Evolutionary conservation across 2,113 vertebrate genomes (phyloP).

Genomic region (Scatophagus argus): DNA sequence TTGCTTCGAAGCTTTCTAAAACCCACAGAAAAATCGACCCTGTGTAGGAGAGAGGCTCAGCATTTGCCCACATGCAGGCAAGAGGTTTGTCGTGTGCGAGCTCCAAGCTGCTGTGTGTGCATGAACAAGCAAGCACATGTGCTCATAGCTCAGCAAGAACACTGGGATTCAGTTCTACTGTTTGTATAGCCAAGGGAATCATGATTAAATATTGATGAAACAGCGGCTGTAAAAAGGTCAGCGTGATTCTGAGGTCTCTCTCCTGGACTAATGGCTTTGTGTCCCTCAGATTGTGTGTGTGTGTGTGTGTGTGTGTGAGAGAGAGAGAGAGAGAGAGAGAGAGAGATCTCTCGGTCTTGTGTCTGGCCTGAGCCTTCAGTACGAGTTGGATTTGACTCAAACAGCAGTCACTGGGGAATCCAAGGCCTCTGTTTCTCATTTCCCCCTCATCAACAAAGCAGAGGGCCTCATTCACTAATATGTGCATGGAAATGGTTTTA

Average conservation of each 20-base stretch:
- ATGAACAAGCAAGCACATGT: not conserved
- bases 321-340: not conserved
- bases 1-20: conserved; percentile 1
- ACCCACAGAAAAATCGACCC: conserved; percentile 5
- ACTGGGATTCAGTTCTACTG: not conserved
- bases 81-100: conserved; percentile 6
- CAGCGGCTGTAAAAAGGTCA: conserved; percentile 49
- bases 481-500: no score
- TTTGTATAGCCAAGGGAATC: conserved; percentile 30
- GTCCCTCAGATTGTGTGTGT: not conserved
- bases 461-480: no score
- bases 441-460: not conserved
- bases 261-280: conserved; percentile 16
- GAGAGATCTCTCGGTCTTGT: not conserved
- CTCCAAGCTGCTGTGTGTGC: not conserved
- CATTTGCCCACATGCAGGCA: conserved; percentile 20
- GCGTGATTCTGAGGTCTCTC: conserved; percentile 19
- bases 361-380: not conserved
- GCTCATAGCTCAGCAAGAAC: not conserved
- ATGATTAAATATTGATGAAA: conserved; percentile 63
- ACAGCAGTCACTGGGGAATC: not conserved
- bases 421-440: not conserved
- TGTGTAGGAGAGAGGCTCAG: conserved; percentile 29
- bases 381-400: conserved; percentile 4
- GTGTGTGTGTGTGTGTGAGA: not conserved